These are phyloP conservation scores for Drosophila antonietae DNA, from an alignment of 2,888 invertebrate genomes.

Conservation along the genomic window DNA sequence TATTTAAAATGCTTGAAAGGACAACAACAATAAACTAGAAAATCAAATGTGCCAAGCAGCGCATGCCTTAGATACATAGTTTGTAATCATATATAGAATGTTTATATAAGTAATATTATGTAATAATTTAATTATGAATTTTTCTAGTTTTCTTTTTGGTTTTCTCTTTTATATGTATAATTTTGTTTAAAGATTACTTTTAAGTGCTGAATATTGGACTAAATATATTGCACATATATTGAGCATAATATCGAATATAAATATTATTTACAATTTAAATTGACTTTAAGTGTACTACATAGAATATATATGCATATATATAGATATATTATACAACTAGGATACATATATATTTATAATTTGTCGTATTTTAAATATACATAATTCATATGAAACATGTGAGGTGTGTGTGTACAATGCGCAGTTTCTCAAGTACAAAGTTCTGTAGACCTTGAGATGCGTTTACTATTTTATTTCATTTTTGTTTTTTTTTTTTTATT, in stretches of 20 bases:
- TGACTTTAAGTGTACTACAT: conserved; percentile 53
- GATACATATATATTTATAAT: conserved; percentile 2
- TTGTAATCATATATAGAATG: conserved; percentile 28
- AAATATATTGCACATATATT: conserved; percentile 63
- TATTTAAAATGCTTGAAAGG: conserved; percentile 55
- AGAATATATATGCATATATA: conserved; percentile 19
- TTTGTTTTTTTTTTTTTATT: conserved; percentile 43
- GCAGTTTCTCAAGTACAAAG: conserved; percentile 46
- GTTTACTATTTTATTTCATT: conserved; percentile 74
- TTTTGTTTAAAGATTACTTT: conserved; percentile 10
- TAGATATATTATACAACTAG: conserved; percentile 45
- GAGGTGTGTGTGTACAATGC: conserved; percentile 69
- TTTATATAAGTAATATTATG: conserved; percentile 38
- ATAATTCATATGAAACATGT: conserved; percentile 78
- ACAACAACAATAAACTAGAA: conserved; percentile 76
- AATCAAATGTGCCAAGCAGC: conserved; percentile 59
- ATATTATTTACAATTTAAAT: conserved; percentile 65
- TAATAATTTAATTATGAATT: conserved; percentile 40
- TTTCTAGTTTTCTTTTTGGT: conserved; percentile 33
- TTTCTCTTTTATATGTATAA: background rate
- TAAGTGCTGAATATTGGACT: conserved; percentile 41
- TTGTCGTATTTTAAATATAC: conserved; percentile 51
- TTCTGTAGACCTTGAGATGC: conserved; percentile 60
- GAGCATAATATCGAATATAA: conserved; percentile 49
- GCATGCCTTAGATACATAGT: conserved; percentile 38